These are phyloP conservation scores for Abramis brama DNA, from an alignment of 2,113 vertebrate species.

Conservation along the genomic window DNA sequence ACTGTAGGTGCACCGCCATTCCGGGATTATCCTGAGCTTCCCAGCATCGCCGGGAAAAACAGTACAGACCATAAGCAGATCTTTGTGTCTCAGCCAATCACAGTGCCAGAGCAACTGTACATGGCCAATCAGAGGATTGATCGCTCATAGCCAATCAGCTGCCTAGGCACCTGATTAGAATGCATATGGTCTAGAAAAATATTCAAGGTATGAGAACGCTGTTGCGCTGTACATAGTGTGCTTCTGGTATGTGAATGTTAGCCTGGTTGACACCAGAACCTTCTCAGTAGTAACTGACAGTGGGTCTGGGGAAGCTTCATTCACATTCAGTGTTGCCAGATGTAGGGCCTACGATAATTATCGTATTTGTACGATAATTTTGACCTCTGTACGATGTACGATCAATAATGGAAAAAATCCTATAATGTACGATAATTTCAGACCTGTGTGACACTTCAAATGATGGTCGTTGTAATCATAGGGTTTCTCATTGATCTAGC, in stretches of 20 bases:
- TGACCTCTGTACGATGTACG: too few relatives aligned
- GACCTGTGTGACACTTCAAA: too few relatives aligned
- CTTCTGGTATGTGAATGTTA: neutral
- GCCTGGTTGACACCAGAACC: too few relatives aligned
- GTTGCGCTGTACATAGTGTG: slow-evolving; percentile 33
- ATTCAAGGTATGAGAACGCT: slow-evolving; percentile 4
- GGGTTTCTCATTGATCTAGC: too few relatives aligned
- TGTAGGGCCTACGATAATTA: too few relatives aligned
- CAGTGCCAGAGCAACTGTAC: neutral
- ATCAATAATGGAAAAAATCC: too few relatives aligned
- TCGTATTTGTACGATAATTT: too few relatives aligned
- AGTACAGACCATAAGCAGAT: slow-evolving; percentile 33
- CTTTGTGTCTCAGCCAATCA: slow-evolving; percentile 26
- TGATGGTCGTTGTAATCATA: too few relatives aligned
- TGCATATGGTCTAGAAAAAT: neutral
- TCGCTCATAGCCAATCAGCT: slow-evolving; percentile 40
- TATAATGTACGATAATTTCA: too few relatives aligned
- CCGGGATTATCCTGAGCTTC: slow-evolving; percentile 32
- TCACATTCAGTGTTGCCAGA: too few relatives aligned
- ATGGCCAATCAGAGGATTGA: slow-evolving; percentile 5
- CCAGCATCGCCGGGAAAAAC: slow-evolving; percentile 23
- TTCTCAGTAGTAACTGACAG: too few relatives aligned
- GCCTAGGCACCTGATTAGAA: neutral
- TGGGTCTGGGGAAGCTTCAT: too few relatives aligned
- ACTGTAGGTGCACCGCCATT: neutral